Evolutionary conservation across 2,797 vertebrate species (phyloP).

Genomic region (Pseudotriccus pelzelni): DNA sequence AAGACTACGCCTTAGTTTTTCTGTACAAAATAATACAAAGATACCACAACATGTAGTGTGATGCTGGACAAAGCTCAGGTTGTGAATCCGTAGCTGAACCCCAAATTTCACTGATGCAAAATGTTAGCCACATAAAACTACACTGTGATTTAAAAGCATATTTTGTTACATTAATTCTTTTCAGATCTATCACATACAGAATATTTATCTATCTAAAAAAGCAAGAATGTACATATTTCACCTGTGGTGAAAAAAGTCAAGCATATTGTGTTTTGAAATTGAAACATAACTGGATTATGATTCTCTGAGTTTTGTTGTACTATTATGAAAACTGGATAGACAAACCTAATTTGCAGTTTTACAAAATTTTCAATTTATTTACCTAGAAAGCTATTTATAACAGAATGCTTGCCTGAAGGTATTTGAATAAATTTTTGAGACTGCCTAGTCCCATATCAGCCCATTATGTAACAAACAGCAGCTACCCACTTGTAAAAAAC

Average conservation of each 20-base stretch:
- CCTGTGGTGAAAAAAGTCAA: background rate
- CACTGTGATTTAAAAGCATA: background rate
- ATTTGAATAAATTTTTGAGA: background rate
- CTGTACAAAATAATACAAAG: conserved; percentile 72
- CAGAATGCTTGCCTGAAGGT: background rate
- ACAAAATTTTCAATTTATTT: background rate
- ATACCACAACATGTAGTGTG: background rate
- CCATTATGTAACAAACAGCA: background rate
- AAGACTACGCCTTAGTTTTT: conserved; percentile 97
- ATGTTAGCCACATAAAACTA: background rate
- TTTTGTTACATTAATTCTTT: background rate
- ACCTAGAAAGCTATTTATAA: background rate
- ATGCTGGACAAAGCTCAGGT: background rate
- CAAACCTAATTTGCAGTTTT: background rate
- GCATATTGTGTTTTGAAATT: background rate
- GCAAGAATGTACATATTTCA: background rate
- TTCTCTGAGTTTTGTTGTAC: background rate
- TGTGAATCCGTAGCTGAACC: fast-evolving
- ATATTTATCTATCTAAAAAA: background rate
- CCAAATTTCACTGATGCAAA: background rate
- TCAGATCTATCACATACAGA: background rate
- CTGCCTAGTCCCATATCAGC: background rate
- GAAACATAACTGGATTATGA: background rate
- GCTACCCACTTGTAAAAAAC: background rate
- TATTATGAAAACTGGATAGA: background rate